Base-by-base conservation (phyloP, 2,888 invertebrate genomes). In the Dendrolimus houi region DNA sequence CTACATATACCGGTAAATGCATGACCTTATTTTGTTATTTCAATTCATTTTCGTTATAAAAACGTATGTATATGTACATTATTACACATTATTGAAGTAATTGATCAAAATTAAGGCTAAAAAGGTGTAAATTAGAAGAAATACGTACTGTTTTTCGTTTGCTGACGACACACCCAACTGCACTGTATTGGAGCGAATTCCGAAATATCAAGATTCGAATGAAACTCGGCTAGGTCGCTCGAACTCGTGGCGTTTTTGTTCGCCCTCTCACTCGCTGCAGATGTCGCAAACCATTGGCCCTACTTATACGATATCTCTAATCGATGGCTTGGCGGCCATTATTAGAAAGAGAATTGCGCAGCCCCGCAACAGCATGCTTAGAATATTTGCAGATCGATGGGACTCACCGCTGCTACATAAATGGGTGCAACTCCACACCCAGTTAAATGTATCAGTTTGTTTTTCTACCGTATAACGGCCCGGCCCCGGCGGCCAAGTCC, bases 151-250 rank as follows among this genome's bases (percentile, higher is more conserved):
- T 77, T 75, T 64, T 68, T 62, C 61, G 65, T 67, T 65, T 63
- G 65, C 72, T 68, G 70, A 67, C 68, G 83, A 84, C 85, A 87
- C 87, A 85, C 87, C 85, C 85, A 82, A 82, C 74, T 67, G 67
- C 67, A 74, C 74, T 68, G 74, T 74, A 66, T 70, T 64, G 72
- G 73, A 75, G 75, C 69, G 72, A 75, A 81, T 75, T 86, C 83
- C 76, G 83, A 86, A 86, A 86, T 86, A 85, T 79, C 74, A 74
- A 76, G 65, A 66, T 68, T 65, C 70, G 71, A 75, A 70, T 72
- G 77, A 77, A 72, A 74, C 75, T 72, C 75, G 63, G 69, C 68
- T 76, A 74, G 76, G 77, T 75, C 78, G 81, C 79, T 71, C 75
- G 80, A 73, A 70, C 71, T 79, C 75, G 77, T 69, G 69, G 67